Percentiles rank a stretch among this genome's conserved stretches.
phyloP scores from a whole-genome alignment of 2,113 vertebrate genomes.

The Phyllostomus discolor region DNA sequence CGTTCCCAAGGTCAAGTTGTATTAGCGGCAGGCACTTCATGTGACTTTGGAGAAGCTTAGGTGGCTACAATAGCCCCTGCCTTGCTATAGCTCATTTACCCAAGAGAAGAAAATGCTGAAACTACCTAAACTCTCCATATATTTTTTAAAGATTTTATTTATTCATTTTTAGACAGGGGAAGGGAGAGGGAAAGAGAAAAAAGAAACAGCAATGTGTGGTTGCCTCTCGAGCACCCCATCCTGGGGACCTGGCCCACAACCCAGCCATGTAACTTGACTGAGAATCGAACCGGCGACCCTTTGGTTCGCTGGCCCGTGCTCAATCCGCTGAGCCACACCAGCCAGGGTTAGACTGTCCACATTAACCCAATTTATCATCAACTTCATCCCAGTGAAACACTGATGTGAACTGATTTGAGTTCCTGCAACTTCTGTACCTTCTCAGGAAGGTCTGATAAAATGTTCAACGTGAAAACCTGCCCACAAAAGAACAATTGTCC shows the following conservation, averaged over 20 bases:
- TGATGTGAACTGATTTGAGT: background rate
- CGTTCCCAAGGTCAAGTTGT: background rate
- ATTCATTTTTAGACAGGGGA: too few relatives aligned
- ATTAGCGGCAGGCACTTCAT: background rate
- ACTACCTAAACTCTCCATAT: background rate
- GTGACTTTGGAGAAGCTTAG: background rate
- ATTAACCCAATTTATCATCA: background rate
- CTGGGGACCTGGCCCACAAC: too few relatives aligned
- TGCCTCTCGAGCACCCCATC: too few relatives aligned
- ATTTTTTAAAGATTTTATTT: too few relatives aligned
- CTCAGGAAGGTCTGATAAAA: slow-evolving; percentile 1
- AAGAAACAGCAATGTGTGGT: too few relatives aligned
- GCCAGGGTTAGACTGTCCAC: background rate
- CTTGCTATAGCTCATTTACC: background rate
- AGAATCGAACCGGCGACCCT: too few relatives aligned
- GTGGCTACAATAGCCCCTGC: background rate
- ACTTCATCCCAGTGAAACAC: background rate
- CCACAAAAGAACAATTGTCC: background rate
- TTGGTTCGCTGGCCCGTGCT: too few relatives aligned
- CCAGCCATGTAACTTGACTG: too few relatives aligned
- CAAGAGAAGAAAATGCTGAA: background rate
- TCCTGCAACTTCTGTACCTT: background rate
- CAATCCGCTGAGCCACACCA: too few relatives aligned
- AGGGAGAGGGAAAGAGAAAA: too few relatives aligned
- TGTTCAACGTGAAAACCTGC: background rate